phyloP scores from a whole-genome alignment of 2,888 invertebrate genomes.

The Drosophila affinis region DNA sequence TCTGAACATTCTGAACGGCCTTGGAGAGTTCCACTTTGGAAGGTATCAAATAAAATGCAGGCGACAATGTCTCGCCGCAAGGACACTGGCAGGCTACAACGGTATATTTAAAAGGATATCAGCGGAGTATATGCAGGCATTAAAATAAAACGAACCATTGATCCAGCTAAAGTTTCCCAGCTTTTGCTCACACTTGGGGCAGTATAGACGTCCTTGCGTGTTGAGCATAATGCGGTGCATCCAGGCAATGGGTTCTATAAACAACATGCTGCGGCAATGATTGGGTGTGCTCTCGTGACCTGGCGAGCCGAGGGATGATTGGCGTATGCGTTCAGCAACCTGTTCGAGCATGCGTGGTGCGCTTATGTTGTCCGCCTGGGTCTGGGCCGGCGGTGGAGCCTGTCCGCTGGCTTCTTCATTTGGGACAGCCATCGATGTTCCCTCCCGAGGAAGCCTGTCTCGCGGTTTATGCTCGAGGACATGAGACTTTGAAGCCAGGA shows the following conservation, averaged over 20 bases:
- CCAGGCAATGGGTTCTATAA: conserved; percentile 95
- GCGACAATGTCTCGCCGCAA: conserved; percentile 94
- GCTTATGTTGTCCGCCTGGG: conserved; percentile 16
- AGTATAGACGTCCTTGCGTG: conserved; percentile 92
- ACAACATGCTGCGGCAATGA: conserved; percentile 89
- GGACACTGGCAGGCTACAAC: conserved; percentile 92
- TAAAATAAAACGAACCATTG: conserved; percentile 86
- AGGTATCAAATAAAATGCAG: conserved; percentile 95
- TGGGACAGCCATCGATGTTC: neutral
- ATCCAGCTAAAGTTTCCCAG: conserved; percentile 96
- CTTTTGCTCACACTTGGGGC: conserved; percentile 93
- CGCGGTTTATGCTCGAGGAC: conserved; percentile 87
- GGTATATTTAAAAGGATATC: neutral
- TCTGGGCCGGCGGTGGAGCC: neutral
- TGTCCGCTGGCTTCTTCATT: neutral
- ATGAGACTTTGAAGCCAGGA: conserved; percentile 92
- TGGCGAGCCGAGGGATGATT: conserved; percentile 69
- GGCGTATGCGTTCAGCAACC: conserved; percentile 77
- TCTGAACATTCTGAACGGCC: conserved; percentile 93
- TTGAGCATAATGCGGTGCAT: conserved; percentile 90
- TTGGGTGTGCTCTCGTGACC: conserved; percentile 35
- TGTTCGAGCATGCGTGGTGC: conserved; percentile 77
- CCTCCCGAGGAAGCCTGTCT: conserved; percentile 12
- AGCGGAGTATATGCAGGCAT: neutral
- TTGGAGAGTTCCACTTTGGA: conserved; percentile 96